phyloP scores from a whole-genome alignment of 2,113 vertebrate species.

The Anseranas semipalmata region DNA sequence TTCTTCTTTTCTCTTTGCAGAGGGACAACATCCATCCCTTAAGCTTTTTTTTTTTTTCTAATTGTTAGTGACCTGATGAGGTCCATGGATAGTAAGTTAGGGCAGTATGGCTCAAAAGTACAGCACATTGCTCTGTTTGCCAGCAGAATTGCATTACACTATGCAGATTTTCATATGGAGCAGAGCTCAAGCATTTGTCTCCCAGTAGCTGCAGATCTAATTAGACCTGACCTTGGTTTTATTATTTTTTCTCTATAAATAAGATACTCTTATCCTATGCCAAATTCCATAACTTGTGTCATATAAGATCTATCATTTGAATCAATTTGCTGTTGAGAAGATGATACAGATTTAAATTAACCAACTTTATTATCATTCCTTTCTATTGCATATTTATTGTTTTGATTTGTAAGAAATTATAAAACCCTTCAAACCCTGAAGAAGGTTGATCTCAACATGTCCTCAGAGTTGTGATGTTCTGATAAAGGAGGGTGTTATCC shows the following conservation, averaged over 20 bases:
- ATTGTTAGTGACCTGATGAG: background rate
- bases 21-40: no score
- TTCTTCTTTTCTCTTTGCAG: background rate
- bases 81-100: background rate
- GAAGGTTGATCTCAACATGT: background rate
- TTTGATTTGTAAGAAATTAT: background rate
- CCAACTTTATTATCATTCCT: background rate
- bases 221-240: background rate
- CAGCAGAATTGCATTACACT: background rate
- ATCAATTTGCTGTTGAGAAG: background rate
- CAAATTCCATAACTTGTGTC: background rate
- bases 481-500: background rate
- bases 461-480: background rate
- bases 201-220: background rate
- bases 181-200: background rate
- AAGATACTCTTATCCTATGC: background rate
- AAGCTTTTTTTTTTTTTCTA: no score
- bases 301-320: background rate
- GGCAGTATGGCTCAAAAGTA: background rate
- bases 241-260: background rate
- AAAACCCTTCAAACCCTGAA: background rate
- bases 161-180: background rate
- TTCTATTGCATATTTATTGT: background rate
- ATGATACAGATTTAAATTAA: background rate
- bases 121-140: rapidly evolving